Percentiles rank a stretch among this genome's conserved stretches.
phyloP scores from a whole-genome alignment of 2,113 vertebrate genomes.

The Tetrao urogallus region DNA sequence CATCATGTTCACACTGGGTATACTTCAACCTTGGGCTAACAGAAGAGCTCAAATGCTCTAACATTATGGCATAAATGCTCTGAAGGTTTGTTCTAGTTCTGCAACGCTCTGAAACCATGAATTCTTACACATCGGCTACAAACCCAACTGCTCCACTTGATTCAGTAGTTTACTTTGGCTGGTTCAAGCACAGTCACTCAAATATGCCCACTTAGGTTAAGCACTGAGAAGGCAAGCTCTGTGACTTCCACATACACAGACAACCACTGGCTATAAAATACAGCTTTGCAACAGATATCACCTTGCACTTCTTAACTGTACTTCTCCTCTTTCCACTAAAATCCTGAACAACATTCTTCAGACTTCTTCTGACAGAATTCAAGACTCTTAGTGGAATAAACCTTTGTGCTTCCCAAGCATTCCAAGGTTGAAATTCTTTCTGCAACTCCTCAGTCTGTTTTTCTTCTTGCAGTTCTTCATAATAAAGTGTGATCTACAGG shows the following conservation, averaged over 20 bases:
- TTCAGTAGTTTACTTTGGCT: accelerated
- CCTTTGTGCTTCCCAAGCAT: accelerated
- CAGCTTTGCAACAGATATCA: not conserved
- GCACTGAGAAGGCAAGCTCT: not conserved
- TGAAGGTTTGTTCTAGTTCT: not conserved
- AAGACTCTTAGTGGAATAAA: not conserved
- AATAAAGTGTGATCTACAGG: not conserved
- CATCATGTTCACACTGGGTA: not conserved
- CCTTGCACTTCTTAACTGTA: not conserved
- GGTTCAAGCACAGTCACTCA: not conserved
- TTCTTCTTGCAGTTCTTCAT: not conserved
- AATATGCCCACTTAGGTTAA: not conserved
- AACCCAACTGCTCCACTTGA: not conserved
- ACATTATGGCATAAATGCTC: not conserved
- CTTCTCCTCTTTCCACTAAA: not conserved
- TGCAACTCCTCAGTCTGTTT: not conserved
- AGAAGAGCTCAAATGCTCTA: not conserved
- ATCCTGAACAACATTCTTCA: not conserved
- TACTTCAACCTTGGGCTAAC: not conserved
- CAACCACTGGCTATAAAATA: not conserved
- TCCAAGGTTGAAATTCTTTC: not conserved
- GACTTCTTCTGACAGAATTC: not conserved
- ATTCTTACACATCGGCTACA: not conserved
- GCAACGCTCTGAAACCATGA: not conserved
- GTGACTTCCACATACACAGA: not conserved